Base-by-base conservation (phyloP, 2,113 vertebrate genomes). In the Ahaetulla prasina region DNA sequence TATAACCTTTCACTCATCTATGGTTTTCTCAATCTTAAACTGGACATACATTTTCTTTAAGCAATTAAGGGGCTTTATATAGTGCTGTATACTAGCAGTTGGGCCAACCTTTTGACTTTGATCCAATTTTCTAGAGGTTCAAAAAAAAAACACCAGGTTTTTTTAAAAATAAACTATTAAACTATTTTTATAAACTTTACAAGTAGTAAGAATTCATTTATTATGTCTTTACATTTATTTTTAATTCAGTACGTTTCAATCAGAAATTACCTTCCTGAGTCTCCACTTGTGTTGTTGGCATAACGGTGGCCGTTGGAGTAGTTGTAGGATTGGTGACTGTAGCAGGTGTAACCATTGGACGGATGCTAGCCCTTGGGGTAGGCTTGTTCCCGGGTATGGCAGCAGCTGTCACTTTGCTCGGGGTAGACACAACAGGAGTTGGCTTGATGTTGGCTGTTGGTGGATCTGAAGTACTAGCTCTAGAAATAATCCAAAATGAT, bases 401-500 rank as follows among this genome's bases (percentile, higher is more conserved):
- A 22, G 98, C 98, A 94, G 99, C 98, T 94, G 98, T 97, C 93
- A 98, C 98, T 97, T 99, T 99, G 97, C 99, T 99, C 84, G 98
- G 98, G 54, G 99, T 98, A 52, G 99, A 98, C 10, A 98, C 99
- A 91, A 99, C 98, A 93, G 99, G 99, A 49, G 99, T 99, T 85
- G 99, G 99, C 95, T 99, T 99, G 94, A 99, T 99, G 95, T 99
- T 99, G 91, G 99, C 99, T 92, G 99, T 99, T 60, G 99, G 99
- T 52, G 99, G 98, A 92, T 99, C 99, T 74, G 99, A 99, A 90
- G 98, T 97, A 95, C 98, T 99, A 74, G 99, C 98, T 93, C 99
- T 99, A 95, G 90, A 96, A 96, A 96, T 18, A 95, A 18, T 92
- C 84, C 57, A 35, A 25, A 89, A 93, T 90, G 89, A 89, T 63